Conservation (phyloP, 2,888 invertebrate species). For the Coecobrya sp. region DNA sequence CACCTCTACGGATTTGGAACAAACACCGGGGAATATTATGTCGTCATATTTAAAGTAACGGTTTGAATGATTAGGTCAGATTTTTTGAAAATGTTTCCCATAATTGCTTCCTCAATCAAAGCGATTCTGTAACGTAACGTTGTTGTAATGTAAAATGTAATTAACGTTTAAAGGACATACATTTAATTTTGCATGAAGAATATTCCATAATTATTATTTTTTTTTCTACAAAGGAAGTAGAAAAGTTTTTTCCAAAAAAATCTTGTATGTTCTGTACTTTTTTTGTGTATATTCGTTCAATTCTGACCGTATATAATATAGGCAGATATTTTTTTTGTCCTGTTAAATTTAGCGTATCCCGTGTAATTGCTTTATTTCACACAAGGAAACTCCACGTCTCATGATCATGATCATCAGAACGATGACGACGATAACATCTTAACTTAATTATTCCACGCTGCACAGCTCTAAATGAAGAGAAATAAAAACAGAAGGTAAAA, state of each 20-base stretch:
- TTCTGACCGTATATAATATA: too few relatives aligned
- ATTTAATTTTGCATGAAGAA: too few relatives aligned
- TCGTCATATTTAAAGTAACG: not conserved
- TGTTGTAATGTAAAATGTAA: not conserved
- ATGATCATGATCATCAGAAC: not conserved
- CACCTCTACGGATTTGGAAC: too few relatives aligned
- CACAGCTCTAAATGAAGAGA: not conserved
- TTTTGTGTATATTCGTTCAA: too few relatives aligned
- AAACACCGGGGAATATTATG: not conserved
- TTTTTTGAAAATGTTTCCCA: not conserved
- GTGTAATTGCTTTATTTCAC: constrained; percentile 42
- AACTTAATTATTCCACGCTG: constrained; percentile 27
- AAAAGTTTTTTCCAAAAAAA: too few relatives aligned
- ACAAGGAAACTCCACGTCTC: not conserved
- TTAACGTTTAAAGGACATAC: not conserved
- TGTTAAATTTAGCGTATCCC: not conserved
- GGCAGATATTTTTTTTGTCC: too few relatives aligned
- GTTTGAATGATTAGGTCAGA: too few relatives aligned
- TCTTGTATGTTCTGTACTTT: too few relatives aligned
- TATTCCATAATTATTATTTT: too few relatives aligned
- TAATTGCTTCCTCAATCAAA: not conserved
- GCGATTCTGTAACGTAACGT: not conserved
- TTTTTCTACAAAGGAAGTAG: too few relatives aligned
- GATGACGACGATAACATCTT: constrained; percentile 19
- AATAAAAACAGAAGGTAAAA: not conserved